These are phyloP conservation scores for Dendrocopos noguchii DNA, from an alignment of 2,113 vertebrate genomes.

Conservation along the genomic window DNA sequence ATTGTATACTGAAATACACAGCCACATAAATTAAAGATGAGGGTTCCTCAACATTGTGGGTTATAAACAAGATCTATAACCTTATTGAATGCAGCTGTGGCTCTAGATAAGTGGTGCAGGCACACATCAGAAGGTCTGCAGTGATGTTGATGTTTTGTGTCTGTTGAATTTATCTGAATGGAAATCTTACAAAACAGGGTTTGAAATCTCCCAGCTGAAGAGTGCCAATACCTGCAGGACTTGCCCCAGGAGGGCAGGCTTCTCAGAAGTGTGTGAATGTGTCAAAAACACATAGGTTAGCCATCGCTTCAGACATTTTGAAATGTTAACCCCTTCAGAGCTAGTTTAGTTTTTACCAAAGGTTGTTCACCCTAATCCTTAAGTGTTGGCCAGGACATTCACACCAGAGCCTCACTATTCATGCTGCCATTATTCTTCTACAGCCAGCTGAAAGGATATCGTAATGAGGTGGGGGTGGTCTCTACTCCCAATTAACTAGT, in stretches of 20 bases:
- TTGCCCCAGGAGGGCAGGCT: constrained; percentile 5
- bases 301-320: neutral
- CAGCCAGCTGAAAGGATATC: too few species aligned
- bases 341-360: neutral
- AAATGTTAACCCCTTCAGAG: neutral
- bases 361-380: neutral
- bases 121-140: constrained; percentile 33
- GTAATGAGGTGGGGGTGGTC: too few species aligned
- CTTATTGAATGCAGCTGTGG: constrained; percentile 49
- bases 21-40: constrained; percentile 60
- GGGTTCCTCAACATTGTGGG: constrained; percentile 32
- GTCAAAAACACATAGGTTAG: neutral
- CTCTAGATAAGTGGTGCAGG: constrained; percentile 55
- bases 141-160: neutral
- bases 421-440: neutral
- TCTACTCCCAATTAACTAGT: too few species aligned
- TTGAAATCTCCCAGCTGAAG: constrained; percentile 10
- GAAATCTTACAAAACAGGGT: constrained; percentile 35
- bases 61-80: constrained; percentile 67
- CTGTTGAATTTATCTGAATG: constrained; percentile 54
- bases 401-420: neutral
- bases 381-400: neutral
- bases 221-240: neutral
- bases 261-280: constrained; percentile 14
- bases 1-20: constrained; percentile 57